Evolutionary conservation across 1,140 invertebrate genomes (phyloP), one percentile per base, ranked within the genome.

Genomic region (Berghia stephanieae): DNA sequence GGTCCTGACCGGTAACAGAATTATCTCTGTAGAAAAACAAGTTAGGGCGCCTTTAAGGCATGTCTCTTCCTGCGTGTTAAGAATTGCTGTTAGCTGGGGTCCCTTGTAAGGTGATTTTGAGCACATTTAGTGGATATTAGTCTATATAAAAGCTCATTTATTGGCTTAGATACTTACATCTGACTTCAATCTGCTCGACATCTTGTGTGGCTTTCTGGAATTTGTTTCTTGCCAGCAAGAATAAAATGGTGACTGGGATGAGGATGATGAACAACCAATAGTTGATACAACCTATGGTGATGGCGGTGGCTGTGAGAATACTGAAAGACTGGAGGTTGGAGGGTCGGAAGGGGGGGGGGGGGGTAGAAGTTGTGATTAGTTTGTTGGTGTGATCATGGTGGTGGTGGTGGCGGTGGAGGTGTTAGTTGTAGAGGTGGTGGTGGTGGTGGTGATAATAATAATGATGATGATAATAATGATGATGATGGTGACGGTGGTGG

Each of bases 171-270:
- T n/a, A 92, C 93, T 94, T 92, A 96, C 94, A 94, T 85, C 93
- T 92, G 83, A 93, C 94, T 92, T 96, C 95, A 77, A 96, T 91
- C 73, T 94, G 91, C 89, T 96, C 96, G 4, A 96, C 91, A 89
- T 93, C 94, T 76, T 95, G 90, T 55, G 94, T 94, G 0, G 95
- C 94, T 36, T 91, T 90, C 31, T 96, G 89, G 87, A 96, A 97
- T 83, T 95, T 92, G 72, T 91, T 90, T 40, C 95, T 89, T 44
- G 95, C 89, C 10, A 92, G 90, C 82, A 93, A 92, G 88, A 95
- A 95, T 21, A 95, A 88, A 1, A 93, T 70, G 0, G 91, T 90
- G 52, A 96, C 91, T 27, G 93, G 80, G 21, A 92, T 3, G 2
- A 94, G 93, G 0, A 94, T 38, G 13, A 86, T 70, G 70, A 86